A percentile compares a stretch with the other conserved stretches of the same genome.
Conservation (phyloP, 35 echinoderm and acorn worm species). For the Heliocidaris erythrogramma region DNA sequence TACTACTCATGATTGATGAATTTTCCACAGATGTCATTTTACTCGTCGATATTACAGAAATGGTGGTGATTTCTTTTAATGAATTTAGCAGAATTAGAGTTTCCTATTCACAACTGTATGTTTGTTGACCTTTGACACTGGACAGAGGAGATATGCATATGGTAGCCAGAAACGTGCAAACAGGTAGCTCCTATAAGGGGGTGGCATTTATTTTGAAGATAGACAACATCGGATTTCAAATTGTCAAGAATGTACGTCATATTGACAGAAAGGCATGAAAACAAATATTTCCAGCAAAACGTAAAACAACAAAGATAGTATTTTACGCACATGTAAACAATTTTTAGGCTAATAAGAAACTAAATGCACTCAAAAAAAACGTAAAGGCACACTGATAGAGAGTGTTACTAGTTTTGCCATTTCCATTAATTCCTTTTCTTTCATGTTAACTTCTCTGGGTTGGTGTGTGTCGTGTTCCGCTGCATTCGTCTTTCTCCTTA, state of each 20-base stretch:
- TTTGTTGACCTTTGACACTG: not conserved
- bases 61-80: conserved; percentile 18
- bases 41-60: conserved; percentile 5
- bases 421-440: too few relatives aligned
- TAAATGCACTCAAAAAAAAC: too few relatives aligned
- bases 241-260: not conserved
- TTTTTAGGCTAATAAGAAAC: too few relatives aligned
- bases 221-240: not conserved
- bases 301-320: too few relatives aligned
- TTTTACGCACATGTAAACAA: too few relatives aligned
- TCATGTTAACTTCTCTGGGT: too few relatives aligned
- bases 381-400: too few relatives aligned
- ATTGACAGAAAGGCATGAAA: not conserved
- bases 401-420: too few relatives aligned
- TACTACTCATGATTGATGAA: not conserved
- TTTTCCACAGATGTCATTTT: conserved; percentile 17
- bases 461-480: too few relatives aligned
- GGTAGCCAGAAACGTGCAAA: not conserved
- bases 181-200: not conserved
- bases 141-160: not conserved
- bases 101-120: conserved; percentile 11
- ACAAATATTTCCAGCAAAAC: not conserved
- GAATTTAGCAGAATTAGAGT: conserved; percentile 18
- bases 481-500: too few relatives aligned
- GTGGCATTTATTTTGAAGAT: not conserved